phyloP scores from a whole-genome alignment of 1,140 invertebrate species.

The Aricia agestis region DNA sequence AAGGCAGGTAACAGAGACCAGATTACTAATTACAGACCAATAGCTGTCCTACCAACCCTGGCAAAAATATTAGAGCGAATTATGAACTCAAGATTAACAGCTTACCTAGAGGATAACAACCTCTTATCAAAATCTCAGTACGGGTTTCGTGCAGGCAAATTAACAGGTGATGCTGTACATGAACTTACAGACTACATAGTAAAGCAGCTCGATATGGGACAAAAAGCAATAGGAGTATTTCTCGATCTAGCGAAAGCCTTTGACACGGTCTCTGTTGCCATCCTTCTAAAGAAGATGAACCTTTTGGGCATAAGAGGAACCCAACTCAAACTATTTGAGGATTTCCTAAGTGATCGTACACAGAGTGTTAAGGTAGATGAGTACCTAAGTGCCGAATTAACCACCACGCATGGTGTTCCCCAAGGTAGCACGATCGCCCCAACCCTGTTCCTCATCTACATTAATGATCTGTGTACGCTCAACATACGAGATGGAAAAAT shows the following conservation, averaged over 20 bases:
- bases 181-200: not conserved
- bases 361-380: too few relatives aligned
- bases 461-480: too few relatives aligned
- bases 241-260: not conserved
- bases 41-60: too few relatives aligned
- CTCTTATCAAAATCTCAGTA: not conserved
- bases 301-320: not conserved
- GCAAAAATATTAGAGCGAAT: constrained; percentile 6
- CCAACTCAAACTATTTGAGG: not conserved
- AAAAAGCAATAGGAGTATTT: not conserved
- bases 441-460: too few relatives aligned
- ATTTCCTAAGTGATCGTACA: too few relatives aligned
- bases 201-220: not conserved
- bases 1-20: too few relatives aligned
- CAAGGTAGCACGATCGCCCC: too few relatives aligned
- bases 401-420: too few relatives aligned
- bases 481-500: too few relatives aligned
- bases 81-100: not conserved
- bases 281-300: not conserved
- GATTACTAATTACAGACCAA: too few relatives aligned
- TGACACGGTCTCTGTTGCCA: not conserved
- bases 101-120: not conserved
- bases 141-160: not conserved
- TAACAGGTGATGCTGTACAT: not conserved
- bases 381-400: too few relatives aligned